Evolutionary conservation across 2,797 vertebrate species (phyloP), one percentile per base, ranked within the genome.

Genomic region (Tolypeutes matacus): DNA sequence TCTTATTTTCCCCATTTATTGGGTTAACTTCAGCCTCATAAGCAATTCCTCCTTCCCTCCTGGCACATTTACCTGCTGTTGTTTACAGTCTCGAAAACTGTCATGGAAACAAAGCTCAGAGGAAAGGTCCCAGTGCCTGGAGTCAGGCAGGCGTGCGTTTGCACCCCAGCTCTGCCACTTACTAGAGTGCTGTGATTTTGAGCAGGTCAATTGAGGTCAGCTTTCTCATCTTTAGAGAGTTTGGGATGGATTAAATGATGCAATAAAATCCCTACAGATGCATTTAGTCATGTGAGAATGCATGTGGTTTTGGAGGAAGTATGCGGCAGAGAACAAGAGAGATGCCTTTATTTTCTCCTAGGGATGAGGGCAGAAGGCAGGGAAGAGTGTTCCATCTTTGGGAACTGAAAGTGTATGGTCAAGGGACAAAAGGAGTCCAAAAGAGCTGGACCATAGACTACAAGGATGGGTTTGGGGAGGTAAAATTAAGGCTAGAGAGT

Each of bases 1-100:
- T 95, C 87, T 82, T 90, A 34, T 94, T 67, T 29, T 60, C 1
- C 15, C 18, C 18, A 10, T 65, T 29, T 83, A 64, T 31, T 70
- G 25, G 89, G 86, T 97, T 94, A 72, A 85, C 75, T 88, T 82
- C 92, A 87, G 72, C 49, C 80, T 93, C 81, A 11, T 17, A 83
- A 85, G 89, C 51, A 42, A 56, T 86, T 39, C 51, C 64, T 53
- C n/a, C 77, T n/a, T 86, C n/a, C 23, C 53, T 56, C 17, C 53
- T 69, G 76, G 2, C 8, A 1, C 14, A 0, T 77, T 89, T 91
- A 89, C 75, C 87, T 93, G 65, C 69, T 75, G 39, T 62, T 89
- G 86, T 86, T 89, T 96, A 69, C 93, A 85, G 91, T 77, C 36
- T 93, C 0, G 0, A 27, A 29, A 87, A 86, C 69, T 0, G 3